Percentiles rank a stretch among this genome's conserved stretches.
Conservation (phyloP, 1,140 invertebrate species). For the Colletes gigas region DNA sequence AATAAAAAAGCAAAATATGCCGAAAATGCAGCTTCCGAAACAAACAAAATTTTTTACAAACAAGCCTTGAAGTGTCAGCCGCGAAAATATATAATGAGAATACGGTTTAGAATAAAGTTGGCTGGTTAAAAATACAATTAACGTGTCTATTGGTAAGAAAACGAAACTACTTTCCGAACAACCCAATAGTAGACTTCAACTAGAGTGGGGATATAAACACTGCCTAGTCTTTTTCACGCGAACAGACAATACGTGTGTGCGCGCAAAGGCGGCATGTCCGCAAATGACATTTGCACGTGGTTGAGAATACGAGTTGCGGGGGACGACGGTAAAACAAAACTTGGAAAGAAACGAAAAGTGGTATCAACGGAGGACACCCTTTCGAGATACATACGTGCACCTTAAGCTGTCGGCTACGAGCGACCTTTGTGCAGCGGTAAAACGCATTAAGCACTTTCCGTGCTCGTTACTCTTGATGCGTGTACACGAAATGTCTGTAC, state of each 20-base stretch:
- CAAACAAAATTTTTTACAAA: too few species aligned
- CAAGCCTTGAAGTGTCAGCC: too few species aligned
- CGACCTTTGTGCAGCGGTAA: conserved; percentile 12
- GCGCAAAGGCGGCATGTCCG: conserved; percentile 56
- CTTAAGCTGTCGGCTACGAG: conserved; percentile 7
- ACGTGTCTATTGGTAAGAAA: too few species aligned
- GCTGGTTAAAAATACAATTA: too few species aligned
- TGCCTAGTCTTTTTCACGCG: too few species aligned
- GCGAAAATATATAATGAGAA: too few species aligned
- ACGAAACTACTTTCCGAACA: too few species aligned
- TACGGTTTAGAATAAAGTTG: too few species aligned
- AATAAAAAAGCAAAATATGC: too few species aligned
- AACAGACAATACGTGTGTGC: not conserved
- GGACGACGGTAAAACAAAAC: conserved; percentile 39
- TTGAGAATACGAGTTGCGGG: conserved; percentile 40
- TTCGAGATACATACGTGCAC: conserved; percentile 20
- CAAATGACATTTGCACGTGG: conserved; percentile 61
- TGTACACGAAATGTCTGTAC: not conserved
- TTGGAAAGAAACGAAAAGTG: conserved; percentile 45
- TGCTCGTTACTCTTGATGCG: conserved; percentile 7
- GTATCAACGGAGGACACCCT: conserved; percentile 48
- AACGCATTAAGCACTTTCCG: conserved; percentile 34
- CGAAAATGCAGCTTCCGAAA: too few species aligned
- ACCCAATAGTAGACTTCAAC: too few species aligned
- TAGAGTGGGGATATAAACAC: too few species aligned